phyloP scores from a whole-genome alignment of 2,113 vertebrate species.

The Callorhinus ursinus region DNA sequence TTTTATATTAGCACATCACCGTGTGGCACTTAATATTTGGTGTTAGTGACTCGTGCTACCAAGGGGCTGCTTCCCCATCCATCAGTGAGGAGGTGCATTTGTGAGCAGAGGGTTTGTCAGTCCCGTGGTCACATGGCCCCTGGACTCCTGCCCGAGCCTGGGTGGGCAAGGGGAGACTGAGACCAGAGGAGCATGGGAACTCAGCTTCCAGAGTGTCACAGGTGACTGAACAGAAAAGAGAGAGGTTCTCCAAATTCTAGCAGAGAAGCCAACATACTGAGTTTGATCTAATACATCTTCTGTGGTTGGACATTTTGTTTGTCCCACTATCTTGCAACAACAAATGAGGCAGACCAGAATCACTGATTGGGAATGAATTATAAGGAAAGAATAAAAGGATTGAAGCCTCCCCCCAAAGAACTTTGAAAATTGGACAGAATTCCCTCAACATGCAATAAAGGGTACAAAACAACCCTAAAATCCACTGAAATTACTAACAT shows the following conservation, averaged over 20 bases:
- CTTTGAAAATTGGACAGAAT: background rate
- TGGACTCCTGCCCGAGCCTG: background rate
- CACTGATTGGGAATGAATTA: background rate
- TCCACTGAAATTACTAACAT: background rate
- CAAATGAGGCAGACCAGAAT: background rate
- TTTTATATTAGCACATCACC: background rate
- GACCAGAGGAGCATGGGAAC: background rate
- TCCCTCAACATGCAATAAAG: background rate
- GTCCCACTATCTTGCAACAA: background rate
- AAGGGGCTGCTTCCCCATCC: background rate
- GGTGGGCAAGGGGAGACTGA: background rate
- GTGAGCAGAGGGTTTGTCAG: background rate
- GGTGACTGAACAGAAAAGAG: background rate
- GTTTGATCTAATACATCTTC: background rate
- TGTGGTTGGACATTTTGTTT: background rate
- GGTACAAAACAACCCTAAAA: background rate
- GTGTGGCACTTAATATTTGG: background rate
- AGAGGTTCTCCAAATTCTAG: background rate
- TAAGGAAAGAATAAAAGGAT: background rate
- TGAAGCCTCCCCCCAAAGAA: background rate
- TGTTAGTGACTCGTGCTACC: background rate
- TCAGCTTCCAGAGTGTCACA: background rate
- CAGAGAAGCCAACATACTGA: background rate
- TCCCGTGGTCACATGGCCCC: rapidly evolving
- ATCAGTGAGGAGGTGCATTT: background rate